phyloP scores from a whole-genome alignment of 2,113 vertebrate genomes.

The Grus americana region DNA sequence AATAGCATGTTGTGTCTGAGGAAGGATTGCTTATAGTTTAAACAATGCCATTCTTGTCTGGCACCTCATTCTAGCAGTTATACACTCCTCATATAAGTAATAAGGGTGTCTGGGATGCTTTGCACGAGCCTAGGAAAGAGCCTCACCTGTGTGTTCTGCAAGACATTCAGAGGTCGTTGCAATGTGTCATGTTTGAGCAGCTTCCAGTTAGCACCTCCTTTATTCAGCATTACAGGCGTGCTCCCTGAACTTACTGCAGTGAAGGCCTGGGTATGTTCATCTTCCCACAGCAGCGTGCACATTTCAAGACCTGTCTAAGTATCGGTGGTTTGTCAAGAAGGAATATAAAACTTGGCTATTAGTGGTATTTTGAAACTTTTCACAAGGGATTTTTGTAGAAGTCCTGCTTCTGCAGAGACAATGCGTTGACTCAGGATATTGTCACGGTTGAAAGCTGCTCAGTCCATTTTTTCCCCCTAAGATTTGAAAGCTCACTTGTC shows the following conservation, averaged over 20 bases:
- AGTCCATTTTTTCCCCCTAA: background rate
- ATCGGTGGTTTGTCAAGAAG: background rate
- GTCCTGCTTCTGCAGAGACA: background rate
- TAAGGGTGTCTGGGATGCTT: background rate
- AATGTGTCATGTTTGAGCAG: background rate
- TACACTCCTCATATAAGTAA: background rate
- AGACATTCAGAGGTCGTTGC: background rate
- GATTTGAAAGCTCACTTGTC: conserved; percentile 16
- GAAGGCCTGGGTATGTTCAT: background rate
- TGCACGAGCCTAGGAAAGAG: background rate
- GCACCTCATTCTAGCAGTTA: background rate
- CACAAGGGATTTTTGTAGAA: background rate
- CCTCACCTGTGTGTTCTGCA: background rate
- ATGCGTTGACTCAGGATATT: background rate
- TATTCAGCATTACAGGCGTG: background rate
- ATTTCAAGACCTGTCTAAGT: background rate
- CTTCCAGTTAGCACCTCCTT: background rate
- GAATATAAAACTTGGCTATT: background rate
- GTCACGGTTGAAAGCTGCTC: background rate
- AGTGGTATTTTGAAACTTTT: background rate
- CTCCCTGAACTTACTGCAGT: background rate
- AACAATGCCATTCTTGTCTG: background rate
- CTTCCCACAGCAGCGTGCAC: background rate
- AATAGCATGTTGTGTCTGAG: background rate
- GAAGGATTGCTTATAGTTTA: background rate